Conservation (phyloP, 2,113 vertebrate species). For the Petromus typicus region DNA sequence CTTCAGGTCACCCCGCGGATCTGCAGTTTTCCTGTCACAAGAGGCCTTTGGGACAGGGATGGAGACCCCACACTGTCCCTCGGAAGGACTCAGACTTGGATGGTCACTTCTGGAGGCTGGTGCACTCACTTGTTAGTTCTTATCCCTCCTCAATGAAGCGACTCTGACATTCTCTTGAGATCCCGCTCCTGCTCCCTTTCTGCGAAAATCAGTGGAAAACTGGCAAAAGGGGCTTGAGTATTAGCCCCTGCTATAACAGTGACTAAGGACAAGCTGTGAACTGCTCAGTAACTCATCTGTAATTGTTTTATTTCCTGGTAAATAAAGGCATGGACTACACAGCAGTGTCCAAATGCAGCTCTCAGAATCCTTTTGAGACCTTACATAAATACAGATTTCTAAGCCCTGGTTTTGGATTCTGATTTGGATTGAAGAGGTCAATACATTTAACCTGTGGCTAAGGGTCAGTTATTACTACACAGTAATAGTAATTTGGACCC, state of each 20-base stretch:
- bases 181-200: background rate
- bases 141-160: background rate
- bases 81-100: background rate
- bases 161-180: background rate
- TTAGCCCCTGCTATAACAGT: background rate
- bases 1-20: conserved; percentile 9
- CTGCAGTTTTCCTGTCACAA: background rate
- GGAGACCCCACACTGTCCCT: background rate
- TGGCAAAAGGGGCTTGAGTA: background rate
- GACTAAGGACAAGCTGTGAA: background rate
- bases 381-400: background rate
- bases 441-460: background rate
- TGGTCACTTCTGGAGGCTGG: background rate
- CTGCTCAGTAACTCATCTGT: background rate
- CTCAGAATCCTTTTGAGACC: background rate
- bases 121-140: background rate
- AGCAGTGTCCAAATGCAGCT: background rate
- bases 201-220: background rate
- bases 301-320: background rate
- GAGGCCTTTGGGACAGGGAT: background rate
- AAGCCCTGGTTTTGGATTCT: background rate
- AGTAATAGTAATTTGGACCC: conserved; percentile 6
- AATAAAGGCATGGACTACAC: background rate
- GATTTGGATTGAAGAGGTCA: background rate
- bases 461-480: background rate